These are phyloP conservation scores for Zootoca vivipara DNA, from an alignment of 2,113 vertebrate genomes.

Conservation along the genomic window DNA sequence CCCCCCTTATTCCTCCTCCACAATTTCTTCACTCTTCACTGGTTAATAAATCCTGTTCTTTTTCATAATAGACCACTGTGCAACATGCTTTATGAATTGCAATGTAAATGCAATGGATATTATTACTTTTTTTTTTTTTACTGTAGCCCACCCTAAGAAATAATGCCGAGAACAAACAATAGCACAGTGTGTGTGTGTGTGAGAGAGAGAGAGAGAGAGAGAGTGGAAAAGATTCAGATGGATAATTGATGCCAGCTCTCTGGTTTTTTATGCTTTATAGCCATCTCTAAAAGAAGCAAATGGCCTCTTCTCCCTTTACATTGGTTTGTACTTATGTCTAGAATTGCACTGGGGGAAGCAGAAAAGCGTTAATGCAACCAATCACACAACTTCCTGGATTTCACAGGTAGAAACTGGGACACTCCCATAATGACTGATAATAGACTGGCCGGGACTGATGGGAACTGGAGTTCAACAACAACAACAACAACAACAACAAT, in stretches of 20 bases:
- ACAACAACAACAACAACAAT: too few species aligned
- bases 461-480: background rate
- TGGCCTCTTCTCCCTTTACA: background rate
- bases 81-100: slow-evolving; percentile 39
- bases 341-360: background rate
- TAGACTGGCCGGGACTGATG: too few species aligned
- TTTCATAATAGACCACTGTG: slow-evolving; percentile 39
- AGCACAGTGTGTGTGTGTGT: too few species aligned
- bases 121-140: slow-evolving; percentile 39
- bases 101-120: slow-evolving; percentile 62
- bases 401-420: background rate
- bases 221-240: background rate
- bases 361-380: background rate
- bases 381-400: too few species aligned
- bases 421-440: too few species aligned
- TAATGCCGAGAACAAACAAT: slow-evolving; percentile 36
- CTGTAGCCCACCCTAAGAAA: slow-evolving; percentile 43
- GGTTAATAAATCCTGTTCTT: slow-evolving; percentile 39
- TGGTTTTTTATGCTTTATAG: background rate
- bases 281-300: slow-evolving; percentile 28
- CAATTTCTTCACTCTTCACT: slow-evolving; percentile 20
- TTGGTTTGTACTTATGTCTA: background rate
- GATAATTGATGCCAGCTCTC: background rate
- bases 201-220: too few species aligned
- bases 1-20: slow-evolving; percentile 4